Percentiles rank a stretch among this genome's conserved stretches.
These are phyloP conservation scores for Lycophotia porphyrea DNA, from an alignment of 2,888 invertebrate species.

Conservation along the genomic window DNA sequence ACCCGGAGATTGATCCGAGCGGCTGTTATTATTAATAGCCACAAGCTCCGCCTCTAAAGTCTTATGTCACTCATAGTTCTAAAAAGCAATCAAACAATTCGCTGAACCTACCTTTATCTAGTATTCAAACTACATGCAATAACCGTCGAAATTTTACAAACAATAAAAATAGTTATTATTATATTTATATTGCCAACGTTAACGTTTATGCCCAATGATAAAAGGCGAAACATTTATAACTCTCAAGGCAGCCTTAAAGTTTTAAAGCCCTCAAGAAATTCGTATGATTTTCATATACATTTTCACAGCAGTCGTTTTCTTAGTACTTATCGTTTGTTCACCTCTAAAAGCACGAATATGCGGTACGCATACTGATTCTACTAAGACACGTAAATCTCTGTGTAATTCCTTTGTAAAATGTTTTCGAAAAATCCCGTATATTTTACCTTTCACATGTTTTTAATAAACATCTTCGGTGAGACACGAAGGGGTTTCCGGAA, in stretches of 20 bases:
- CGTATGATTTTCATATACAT: constrained; percentile 74
- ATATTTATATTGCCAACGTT: constrained; percentile 56
- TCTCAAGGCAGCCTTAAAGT: constrained; percentile 64
- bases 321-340: constrained; percentile 71
- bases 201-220: constrained; percentile 61
- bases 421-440: constrained; percentile 56
- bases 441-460: constrained; percentile 63
- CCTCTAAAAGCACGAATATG: constrained; percentile 69
- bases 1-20: too few relatives aligned
- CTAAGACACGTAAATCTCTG: constrained; percentile 71
- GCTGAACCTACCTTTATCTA: constrained; percentile 25
- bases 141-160: constrained; percentile 41
- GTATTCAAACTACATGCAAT: constrained; percentile 47
- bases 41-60: neutral
- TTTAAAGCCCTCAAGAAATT: constrained; percentile 72
- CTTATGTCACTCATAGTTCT: neutral
- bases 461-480: constrained; percentile 55
- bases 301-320: constrained; percentile 73
- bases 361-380: constrained; percentile 73
- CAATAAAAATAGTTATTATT: constrained; percentile 60
- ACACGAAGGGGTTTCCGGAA: constrained; percentile 11
- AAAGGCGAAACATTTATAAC: constrained; percentile 66
- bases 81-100: constrained; percentile 3
- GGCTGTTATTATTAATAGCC: too few relatives aligned
- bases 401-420: constrained; percentile 70